A percentile compares a stretch with the other conserved stretches of the same genome.
phyloP scores from a whole-genome alignment of 2,113 vertebrate species.

The Brevimyrus niger region DNA sequence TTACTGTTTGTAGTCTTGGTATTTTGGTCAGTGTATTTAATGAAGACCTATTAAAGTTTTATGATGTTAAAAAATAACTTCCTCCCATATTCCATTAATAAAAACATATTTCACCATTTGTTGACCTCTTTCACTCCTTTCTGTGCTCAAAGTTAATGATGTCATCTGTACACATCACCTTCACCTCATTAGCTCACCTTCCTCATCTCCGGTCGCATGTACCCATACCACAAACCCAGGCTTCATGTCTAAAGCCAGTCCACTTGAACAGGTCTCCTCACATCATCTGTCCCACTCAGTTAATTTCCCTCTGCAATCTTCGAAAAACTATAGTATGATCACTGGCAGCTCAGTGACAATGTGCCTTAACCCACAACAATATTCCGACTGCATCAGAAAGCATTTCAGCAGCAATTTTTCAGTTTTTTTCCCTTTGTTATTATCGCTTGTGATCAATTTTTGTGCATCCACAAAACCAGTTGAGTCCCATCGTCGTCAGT shows the following conservation, averaged over 20 bases:
- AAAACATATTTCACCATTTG: constrained; percentile 33
- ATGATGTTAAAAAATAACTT: background rate
- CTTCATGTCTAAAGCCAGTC: background rate
- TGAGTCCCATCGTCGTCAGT: background rate
- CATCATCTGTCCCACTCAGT: background rate
- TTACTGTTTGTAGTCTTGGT: background rate
- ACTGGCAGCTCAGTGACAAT: background rate
- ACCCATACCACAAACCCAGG: background rate
- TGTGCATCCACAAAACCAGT: background rate
- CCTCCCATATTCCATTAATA: constrained; percentile 19
- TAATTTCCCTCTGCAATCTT: background rate
- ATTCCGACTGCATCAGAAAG: background rate
- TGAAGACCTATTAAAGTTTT: background rate
- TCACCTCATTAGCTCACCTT: background rate
- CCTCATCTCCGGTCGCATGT: background rate
- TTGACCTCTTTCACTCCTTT: constrained; percentile 7
- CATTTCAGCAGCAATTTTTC: background rate
- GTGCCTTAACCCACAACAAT: background rate
- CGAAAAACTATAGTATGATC: background rate
- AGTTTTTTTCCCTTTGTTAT: background rate
- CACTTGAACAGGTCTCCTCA: background rate
- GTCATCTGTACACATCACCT: background rate
- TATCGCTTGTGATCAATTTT: background rate
- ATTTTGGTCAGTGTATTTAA: background rate
- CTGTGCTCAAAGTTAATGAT: background rate